Evolutionary conservation across 2,797 vertebrate species (phyloP), one percentile per base, ranked within the genome.

Genomic region (Pseudochirops cupreus): DNA sequence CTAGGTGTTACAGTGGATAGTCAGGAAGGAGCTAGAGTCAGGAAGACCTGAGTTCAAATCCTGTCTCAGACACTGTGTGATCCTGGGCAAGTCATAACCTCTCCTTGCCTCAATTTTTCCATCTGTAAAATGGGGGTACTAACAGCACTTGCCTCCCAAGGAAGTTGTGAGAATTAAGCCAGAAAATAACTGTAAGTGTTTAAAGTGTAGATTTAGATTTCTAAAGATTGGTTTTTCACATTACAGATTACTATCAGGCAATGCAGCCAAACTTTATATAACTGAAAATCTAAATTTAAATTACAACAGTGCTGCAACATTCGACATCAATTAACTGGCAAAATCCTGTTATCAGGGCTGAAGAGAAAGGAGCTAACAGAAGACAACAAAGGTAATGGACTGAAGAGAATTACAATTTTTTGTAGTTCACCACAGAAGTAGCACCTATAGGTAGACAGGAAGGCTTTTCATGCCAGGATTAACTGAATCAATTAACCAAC

Each of bases 401-500:
- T 74, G n/a, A 74, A 39, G 56, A 58, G 11, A 28, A 92, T 13
- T 57, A 92, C 82, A 46, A 62, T 46, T 55, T 92, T 74, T 96
- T 39, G 56, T 24, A 95, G 56, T 21, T 92, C 56, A 54, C 46
- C 90, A 92, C 5, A 26, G 94, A 29, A 95, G 7, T 90, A 94
- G 93, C 50, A 96, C 94, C 94, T 39, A 0, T 39, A 95, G 4
- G 89, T 91, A 87, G 7, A 67, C 46, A 46, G 9, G 1, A 96
- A 94, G 94, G 62, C 62, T 21, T 58, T 94, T 94, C 92, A 87
- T 50, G 94, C 92, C 89, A 92, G 62, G 4, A n/a, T 55, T 18
- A 95, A 39, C 0, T 94, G 21, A 97, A 87, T 91, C 39, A 95
- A 93, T 91, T 50, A 93, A 92, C 46, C 89, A 82, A 92, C 87